Conservation (phyloP, 1,140 invertebrate genomes). For the Lepidurus arcticus region DNA sequence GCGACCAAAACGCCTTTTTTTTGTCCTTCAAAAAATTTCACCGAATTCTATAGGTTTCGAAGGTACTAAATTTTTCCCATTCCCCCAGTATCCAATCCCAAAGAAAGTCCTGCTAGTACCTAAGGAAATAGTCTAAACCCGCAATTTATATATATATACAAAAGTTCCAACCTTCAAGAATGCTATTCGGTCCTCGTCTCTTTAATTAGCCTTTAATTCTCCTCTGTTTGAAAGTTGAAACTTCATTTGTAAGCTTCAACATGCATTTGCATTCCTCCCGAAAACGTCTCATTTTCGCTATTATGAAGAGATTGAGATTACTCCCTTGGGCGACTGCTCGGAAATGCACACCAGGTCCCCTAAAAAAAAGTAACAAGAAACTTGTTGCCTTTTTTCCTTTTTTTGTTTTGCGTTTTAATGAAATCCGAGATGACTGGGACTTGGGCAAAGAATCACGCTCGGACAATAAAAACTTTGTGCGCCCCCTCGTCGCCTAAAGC, state of each 20-base stretch:
- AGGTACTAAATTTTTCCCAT: not conserved
- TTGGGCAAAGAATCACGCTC: constrained; percentile 18
- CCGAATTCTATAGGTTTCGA: not conserved
- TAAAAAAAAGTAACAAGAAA: constrained; percentile 10
- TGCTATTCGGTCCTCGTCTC: too few relatives aligned
- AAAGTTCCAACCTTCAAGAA: too few relatives aligned
- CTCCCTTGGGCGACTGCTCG: not conserved
- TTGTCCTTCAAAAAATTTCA: not conserved
- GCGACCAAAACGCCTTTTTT: not conserved
- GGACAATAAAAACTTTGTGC: not conserved
- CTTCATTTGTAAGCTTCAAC: not conserved
- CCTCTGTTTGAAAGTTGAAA: too few relatives aligned
- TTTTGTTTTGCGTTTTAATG: not conserved
- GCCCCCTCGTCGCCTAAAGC: constrained; percentile 6
- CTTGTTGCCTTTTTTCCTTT: constrained; percentile 1
- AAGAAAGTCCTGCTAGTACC: not conserved
- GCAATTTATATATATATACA: too few relatives aligned
- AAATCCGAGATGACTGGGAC: constrained; percentile 11
- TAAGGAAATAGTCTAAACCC: too few relatives aligned
- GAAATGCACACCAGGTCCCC: not conserved
- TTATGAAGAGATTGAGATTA: constrained; percentile 19
- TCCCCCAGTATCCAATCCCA: not conserved
- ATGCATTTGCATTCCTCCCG: not conserved
- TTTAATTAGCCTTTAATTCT: too few relatives aligned
- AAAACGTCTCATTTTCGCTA: not conserved